These are phyloP conservation scores for Acropternis orthonyx DNA, from an alignment of 2,797 vertebrate species.

Conservation along the genomic window DNA sequence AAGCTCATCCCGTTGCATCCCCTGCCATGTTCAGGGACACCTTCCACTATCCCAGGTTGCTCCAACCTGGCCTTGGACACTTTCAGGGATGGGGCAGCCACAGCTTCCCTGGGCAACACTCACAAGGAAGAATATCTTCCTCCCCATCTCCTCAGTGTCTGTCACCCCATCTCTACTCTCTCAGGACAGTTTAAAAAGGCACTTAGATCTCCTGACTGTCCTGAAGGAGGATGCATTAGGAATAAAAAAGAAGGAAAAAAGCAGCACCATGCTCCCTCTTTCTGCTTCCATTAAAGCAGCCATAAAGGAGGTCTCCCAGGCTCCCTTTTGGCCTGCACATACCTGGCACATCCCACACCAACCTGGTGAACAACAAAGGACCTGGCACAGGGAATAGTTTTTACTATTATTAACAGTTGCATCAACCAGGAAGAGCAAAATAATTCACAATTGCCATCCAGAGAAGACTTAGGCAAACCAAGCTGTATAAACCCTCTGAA, in stretches of 20 bases:
- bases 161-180: not conserved
- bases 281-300: not conserved
- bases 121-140: not conserved
- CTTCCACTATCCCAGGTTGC: not conserved
- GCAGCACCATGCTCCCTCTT: not conserved
- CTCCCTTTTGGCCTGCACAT: not conserved
- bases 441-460: not conserved
- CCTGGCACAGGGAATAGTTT: not conserved
- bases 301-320: fast-evolving
- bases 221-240: not conserved
- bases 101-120: not conserved
- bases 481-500: not conserved
- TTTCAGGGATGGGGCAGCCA: not conserved
- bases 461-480: not conserved
- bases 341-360: not conserved
- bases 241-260: fast-evolving
- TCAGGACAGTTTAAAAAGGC: not conserved
- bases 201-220: not conserved
- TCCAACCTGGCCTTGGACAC: not conserved
- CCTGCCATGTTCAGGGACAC: not conserved
- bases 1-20: not conserved
- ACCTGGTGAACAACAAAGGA: not conserved
- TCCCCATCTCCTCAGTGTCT: not conserved
- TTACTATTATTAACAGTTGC: not conserved
- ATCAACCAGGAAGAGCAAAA: not conserved